These are phyloP conservation scores for Takifugu flavidus DNA, from an alignment of 2,113 vertebrate species.

Conservation along the genomic window DNA sequence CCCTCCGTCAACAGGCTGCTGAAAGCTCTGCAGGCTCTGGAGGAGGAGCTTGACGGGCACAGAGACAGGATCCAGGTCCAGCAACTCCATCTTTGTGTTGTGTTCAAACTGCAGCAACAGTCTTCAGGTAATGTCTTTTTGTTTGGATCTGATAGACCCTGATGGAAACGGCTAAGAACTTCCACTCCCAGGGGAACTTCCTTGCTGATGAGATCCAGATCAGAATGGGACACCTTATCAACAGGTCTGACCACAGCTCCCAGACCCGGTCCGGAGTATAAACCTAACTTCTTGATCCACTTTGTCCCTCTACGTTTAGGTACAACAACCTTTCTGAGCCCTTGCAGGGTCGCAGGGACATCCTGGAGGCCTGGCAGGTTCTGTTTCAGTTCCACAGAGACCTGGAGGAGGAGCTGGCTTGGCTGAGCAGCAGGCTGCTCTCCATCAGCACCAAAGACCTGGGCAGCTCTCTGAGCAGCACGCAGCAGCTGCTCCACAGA, in stretches of 20 bases:
- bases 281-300: neutral
- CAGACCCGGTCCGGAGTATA: no score
- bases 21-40: constrained; percentile 78
- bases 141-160: constrained; percentile 57
- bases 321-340: constrained; percentile 76
- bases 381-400: constrained; percentile 84
- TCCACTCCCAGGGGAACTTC: constrained; percentile 77
- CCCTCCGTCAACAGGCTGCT: constrained; percentile 74
- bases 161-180: constrained; percentile 69
- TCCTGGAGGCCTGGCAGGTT: constrained; percentile 79
- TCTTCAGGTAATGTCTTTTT: neutral
- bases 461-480: constrained; percentile 71
- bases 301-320: constrained; percentile 51
- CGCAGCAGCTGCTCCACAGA: constrained; percentile 78
- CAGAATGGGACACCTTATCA: constrained; percentile 71
- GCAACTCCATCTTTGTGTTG: neutral
- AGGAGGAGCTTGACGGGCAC: constrained; percentile 76
- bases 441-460: constrained; percentile 67
- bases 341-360: constrained; percentile 69
- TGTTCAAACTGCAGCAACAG: neutral
- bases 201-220: constrained; percentile 78
- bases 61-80: constrained; percentile 61
- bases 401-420: constrained; percentile 79
- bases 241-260: no score
- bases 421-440: constrained; percentile 80